Conservation (phyloP, 2,113 vertebrate species). For the Syngnathus scovelli region DNA sequence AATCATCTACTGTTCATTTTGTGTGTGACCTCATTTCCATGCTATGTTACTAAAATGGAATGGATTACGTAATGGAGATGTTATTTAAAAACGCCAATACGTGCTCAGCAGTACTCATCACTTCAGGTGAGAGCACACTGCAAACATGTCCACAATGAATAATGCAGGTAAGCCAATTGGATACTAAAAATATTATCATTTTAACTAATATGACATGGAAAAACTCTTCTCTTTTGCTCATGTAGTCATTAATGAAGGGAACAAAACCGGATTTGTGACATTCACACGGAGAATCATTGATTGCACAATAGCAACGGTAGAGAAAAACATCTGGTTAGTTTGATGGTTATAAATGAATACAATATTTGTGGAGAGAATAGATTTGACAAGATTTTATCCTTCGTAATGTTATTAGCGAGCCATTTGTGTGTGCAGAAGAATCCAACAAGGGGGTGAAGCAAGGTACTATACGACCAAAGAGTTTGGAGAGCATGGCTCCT, state of each 20-base stretch:
- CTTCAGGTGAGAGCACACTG: background rate
- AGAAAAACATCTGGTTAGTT: no score
- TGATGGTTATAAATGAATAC: no score
- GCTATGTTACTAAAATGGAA: background rate
- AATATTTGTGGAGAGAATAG: no score
- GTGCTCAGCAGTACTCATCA: background rate
- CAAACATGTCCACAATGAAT: background rate
- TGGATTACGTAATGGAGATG: background rate
- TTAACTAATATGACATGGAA: no score
- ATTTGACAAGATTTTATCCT: no score
- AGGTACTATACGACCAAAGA: conserved; percentile 18
- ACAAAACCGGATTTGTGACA: background rate
- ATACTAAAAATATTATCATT: no score
- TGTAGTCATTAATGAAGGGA: background rate
- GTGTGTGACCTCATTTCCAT: background rate
- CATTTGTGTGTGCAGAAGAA: conserved; percentile 16
- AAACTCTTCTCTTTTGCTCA: no score
- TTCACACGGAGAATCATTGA: no score
- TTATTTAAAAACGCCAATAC: background rate
- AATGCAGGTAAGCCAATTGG: background rate
- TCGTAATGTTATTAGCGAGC: background rate
- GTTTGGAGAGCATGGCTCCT: conserved; percentile 71
- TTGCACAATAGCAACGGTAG: no score
- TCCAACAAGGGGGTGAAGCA: conserved; percentile 7
- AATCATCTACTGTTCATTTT: background rate